Evolutionary conservation across 2,113 vertebrate species (phyloP).

Genomic region (Cervus canadensis): DNA sequence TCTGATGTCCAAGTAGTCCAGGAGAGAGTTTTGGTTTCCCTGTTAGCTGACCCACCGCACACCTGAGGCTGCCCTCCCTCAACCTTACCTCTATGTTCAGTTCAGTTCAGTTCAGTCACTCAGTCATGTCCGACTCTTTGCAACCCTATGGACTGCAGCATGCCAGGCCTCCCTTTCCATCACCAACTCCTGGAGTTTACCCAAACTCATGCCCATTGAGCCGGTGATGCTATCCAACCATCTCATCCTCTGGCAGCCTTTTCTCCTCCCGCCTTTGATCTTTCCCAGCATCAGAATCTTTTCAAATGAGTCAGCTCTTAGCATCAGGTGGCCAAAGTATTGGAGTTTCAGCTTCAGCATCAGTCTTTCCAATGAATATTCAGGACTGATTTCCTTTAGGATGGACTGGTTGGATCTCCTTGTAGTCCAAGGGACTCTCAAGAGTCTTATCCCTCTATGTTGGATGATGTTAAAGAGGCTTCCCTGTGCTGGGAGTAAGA

Average conservation of each 20-base stretch:
- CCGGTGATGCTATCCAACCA: not conserved
- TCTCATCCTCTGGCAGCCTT: not conserved
- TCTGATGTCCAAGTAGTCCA: too few species aligned
- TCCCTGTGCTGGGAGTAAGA: not conserved
- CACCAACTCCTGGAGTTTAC: not conserved
- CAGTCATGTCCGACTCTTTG: not conserved
- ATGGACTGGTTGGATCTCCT: not conserved
- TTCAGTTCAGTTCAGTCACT: not conserved
- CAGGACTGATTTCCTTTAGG: not conserved
- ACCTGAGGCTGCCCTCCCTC: not conserved
- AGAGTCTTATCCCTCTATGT: not conserved
- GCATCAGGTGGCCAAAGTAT: not conserved
- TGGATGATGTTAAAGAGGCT: not conserved
- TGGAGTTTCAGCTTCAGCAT: not conserved
- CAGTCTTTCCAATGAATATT: not conserved
- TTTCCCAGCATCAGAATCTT: not conserved
- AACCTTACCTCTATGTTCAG: not conserved
- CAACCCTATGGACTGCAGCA: fast-evolving
- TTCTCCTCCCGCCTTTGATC: fast-evolving
- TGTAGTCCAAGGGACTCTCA: not conserved
- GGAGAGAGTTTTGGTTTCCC: not conserved
- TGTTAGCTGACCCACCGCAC: not conserved
- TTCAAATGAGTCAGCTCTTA: not conserved
- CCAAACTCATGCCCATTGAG: not conserved
- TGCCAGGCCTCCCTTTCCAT: not conserved